These are phyloP conservation scores for Plecotus auritus DNA, from an alignment of 2,113 vertebrate genomes.

Conservation along the genomic window DNA sequence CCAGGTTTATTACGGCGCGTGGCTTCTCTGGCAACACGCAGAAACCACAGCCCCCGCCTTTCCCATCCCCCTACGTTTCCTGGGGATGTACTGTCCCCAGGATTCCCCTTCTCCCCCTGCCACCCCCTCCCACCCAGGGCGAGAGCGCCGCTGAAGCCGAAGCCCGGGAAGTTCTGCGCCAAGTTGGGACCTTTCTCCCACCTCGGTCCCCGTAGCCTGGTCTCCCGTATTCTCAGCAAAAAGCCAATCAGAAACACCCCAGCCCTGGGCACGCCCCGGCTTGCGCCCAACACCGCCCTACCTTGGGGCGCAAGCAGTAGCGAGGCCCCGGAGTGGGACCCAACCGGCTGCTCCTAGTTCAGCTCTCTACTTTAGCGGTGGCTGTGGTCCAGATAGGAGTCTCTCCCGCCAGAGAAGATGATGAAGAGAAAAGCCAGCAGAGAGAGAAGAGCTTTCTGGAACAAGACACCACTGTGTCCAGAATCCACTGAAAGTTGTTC, in stretches of 20 bases:
- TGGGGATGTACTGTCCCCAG: background rate
- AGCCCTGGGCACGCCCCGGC: background rate
- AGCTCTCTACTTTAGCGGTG: background rate
- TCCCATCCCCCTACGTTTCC: background rate
- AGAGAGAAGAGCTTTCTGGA: background rate
- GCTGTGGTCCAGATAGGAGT: background rate
- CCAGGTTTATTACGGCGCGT: background rate
- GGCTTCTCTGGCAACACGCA: background rate
- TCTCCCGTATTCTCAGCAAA: fast-evolving
- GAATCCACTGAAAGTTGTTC: background rate
- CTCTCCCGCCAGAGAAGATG: background rate
- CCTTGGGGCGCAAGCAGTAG: fast-evolving
- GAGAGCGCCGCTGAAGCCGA: background rate
- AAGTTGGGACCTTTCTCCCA: too few relatives aligned
- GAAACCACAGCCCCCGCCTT: background rate
- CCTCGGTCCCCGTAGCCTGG: fast-evolving
- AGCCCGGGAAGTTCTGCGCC: background rate
- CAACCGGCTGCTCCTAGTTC: background rate
- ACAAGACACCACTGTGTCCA: background rate
- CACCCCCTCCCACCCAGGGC: fast-evolving
- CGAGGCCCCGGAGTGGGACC: fast-evolving
- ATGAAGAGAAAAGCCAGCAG: background rate
- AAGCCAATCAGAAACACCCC: conserved; percentile 27
- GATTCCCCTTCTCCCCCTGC: fast-evolving
- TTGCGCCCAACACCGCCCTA: background rate